Percentiles rank a stretch among this genome's conserved stretches.
phyloP scores from a whole-genome alignment of 2,888 invertebrate species.

The Fragum sueziense region DNA sequence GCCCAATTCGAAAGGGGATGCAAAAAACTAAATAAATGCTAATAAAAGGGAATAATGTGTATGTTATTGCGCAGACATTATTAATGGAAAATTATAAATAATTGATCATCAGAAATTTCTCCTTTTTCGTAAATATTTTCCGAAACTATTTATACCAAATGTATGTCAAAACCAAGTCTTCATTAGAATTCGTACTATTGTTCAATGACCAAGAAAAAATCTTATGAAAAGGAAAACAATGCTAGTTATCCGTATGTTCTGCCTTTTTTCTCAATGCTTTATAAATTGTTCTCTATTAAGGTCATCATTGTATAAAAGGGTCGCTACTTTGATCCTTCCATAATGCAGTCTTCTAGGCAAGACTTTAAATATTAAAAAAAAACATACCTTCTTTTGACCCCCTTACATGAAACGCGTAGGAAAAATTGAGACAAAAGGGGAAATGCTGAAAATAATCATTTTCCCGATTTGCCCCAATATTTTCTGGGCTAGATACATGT shows the following conservation, averaged over 20 bases:
- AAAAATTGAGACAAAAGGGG: neutral
- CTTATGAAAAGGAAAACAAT: neutral
- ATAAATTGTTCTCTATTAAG: too few species aligned
- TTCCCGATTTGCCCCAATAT: neutral
- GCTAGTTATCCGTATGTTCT: neutral
- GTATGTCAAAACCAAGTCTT: neutral
- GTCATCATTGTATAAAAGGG: too few species aligned
- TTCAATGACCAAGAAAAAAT: too few species aligned
- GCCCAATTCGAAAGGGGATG: neutral
- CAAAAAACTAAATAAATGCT: neutral
- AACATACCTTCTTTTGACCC: neutral
- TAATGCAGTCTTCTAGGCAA: too few species aligned
- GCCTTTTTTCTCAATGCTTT: neutral
- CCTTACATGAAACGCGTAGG: too few species aligned
- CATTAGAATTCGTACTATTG: neutral
- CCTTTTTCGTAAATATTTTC: neutral
- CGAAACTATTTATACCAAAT: neutral
- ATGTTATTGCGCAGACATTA: neutral
- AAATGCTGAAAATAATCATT: neutral
- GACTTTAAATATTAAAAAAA: too few species aligned
- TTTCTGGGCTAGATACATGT: too few species aligned
- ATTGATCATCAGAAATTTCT: neutral
- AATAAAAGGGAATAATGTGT: neutral
- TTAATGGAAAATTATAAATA: neutral
- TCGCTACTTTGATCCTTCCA: too few species aligned